These are phyloP conservation scores for Euproctis similis DNA, from an alignment of 2,888 invertebrate species.

Conservation along the genomic window DNA sequence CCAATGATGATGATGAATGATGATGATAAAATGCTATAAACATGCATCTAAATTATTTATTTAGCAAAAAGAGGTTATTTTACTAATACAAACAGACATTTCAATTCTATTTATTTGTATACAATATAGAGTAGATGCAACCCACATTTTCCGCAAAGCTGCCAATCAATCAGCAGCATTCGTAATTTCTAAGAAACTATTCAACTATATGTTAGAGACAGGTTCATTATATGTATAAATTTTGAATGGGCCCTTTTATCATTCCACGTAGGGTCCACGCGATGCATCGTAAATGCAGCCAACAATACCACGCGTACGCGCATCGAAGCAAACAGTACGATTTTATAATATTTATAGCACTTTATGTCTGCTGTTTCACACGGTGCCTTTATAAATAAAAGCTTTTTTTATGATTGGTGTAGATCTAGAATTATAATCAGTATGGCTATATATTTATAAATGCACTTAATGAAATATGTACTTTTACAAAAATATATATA, in stretches of 20 bases:
- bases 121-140: too few relatives aligned
- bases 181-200: conserved; percentile 36
- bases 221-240: conserved; percentile 45
- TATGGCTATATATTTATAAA: neutral
- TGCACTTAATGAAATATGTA: conserved; percentile 1
- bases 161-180: conserved; percentile 4
- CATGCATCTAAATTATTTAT: too few relatives aligned
- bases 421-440: neutral
- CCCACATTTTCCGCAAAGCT: conserved; percentile 10
- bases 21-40: too few relatives aligned
- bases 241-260: conserved; percentile 54
- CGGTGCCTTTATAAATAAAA: conserved; percentile 18
- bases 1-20: too few relatives aligned
- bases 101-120: too few relatives aligned
- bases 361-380: conserved; percentile 32
- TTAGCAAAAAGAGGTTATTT: too few relatives aligned
- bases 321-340: conserved; percentile 9
- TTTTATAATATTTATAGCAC: conserved; percentile 25
- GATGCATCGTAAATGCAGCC: conserved; percentile 21
- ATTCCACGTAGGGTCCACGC: conserved; percentile 42
- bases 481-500: neutral
- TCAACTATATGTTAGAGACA: conserved; percentile 31
- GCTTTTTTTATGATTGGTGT: neutral
- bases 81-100: too few relatives aligned
- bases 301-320: conserved; percentile 27